Evolutionary conservation across 2,797 vertebrate species (phyloP), one percentile per base, ranked within the genome.

Genomic region (Aselliscus stoliczkanus): DNA sequence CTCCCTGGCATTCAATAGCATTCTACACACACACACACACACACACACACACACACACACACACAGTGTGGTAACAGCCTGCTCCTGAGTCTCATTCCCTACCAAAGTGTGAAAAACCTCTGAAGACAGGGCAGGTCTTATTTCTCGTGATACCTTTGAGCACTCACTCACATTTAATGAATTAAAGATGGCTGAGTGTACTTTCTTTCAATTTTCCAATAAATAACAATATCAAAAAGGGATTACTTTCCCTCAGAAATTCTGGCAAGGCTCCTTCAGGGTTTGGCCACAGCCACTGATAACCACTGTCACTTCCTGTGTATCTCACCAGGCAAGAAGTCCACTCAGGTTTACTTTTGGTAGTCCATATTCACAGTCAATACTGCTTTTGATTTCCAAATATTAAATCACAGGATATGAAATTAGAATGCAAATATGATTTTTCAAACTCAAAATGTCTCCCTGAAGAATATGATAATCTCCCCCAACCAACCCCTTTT

Each of bases 401-500:
- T 50, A 47, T 27, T 67, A 81, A 39, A 75, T 9, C 64, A 37
- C 15, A 34, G 6, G 6, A 23, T 13, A 85, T 20, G 56, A 13
- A 94, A 89, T 73, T 81, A 9, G 20, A 25, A 76, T 23, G 50
- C 50, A 14, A 93, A 76, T 13, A 37, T 14, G 27, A 27, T 44
- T 96, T 94, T 70, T 96, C 70, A 86, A 65, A 79, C 47, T 88
- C 50, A 31, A 79, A 94, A 76, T 79, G 18, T 65, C 17, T 85
- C 56, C n/a, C 27, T 75, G 27, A 81, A 95, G n/a, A 79, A 39
- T n/a, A 76, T 58, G 50, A 67, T n/a, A 58, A 47, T 34, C 17
- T 4, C 14, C 21, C 44, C 20, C 15, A 1, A 18, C 20, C 15
- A 1, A 18, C 52, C 18, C 52, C 4, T 54, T 89, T 56, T n/a